A percentile compares a stretch with the other conserved stretches of the same genome.
Conservation (phyloP, 2,888 invertebrate species). For the Acholoe squamosa region DNA sequence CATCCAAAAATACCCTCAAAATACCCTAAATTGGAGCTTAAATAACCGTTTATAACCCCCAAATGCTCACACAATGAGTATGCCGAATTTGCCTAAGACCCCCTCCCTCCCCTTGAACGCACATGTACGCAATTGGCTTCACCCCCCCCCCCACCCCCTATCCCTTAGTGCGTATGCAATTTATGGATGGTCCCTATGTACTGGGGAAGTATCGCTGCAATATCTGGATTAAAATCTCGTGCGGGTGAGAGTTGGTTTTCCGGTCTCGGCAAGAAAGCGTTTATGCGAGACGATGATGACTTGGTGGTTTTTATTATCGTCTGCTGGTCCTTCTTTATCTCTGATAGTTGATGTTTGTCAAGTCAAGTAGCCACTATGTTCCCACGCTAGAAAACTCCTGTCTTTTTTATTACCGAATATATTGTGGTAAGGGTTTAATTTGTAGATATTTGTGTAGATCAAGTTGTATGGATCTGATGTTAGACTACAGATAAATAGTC, state of each 20-base stretch:
- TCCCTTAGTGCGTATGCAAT: too few relatives aligned
- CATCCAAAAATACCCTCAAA: too few relatives aligned
- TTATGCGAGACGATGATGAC: neutral
- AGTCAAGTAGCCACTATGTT: neutral
- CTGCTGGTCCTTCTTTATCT: neutral
- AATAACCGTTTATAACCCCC: too few relatives aligned
- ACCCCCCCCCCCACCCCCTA: too few relatives aligned
- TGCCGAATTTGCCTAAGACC: too few relatives aligned
- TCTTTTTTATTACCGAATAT: neutral
- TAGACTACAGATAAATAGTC: too few relatives aligned
- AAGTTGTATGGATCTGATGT: neutral
- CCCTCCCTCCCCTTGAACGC: too few relatives aligned
- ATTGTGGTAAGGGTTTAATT: neutral
- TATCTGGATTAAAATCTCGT: constrained; percentile 16
- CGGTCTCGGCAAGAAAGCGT: neutral
- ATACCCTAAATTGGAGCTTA: too few relatives aligned
- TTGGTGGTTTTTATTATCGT: neutral
- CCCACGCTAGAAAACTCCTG: neutral
- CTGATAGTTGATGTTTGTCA: neutral
- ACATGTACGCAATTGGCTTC: too few relatives aligned
- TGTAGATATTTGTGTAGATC: constrained; percentile 3
- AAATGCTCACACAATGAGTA: too few relatives aligned
- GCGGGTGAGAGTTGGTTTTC: neutral
- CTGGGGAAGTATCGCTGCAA: neutral
- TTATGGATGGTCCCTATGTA: too few relatives aligned